Base-by-base conservation (phyloP, 2,888 invertebrate species). In the Ormyrus labotus region DNA sequence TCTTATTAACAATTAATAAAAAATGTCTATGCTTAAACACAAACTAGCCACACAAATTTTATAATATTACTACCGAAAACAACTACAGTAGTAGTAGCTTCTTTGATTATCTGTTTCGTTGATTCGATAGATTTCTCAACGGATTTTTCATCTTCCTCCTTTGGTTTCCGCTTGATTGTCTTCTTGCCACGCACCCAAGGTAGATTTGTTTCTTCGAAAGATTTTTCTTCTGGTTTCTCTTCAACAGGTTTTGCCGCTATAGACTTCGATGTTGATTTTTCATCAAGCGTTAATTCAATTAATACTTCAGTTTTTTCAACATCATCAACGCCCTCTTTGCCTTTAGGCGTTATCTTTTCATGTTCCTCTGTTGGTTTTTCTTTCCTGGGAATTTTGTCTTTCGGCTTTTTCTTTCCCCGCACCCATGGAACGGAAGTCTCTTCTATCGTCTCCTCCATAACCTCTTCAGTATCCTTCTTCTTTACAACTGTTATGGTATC, bases 11-110 rank as follows among this genome's bases (percentile, higher is more conserved):
- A 63, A 76, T 10, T 48, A 53, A 10, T 72, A 3, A 45, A 61
- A 53, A 53, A 61, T n/a, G 3, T 72, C 10, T 10, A 53, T 51
- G 57, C 51, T 9, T 1, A 70, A 78, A 55, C 19, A 71, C 58
- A 67, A 75, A 72, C 5, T 2, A 71, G 6, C n/a, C 50, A 8
- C 9, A 19, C 6, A 50, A n/a, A 5, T 58, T n/a, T 57, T 47
- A 19, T 51, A n/a, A 57, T 11, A 65, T 51, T 53, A 65, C 6
- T 93, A 95, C 95, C 95, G 91, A 94, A 92, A 88, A 95, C 93
- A 83, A 95, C 92, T 84, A 94, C 92, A 88, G 94, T 93, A 13
- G 94, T 93, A 13, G 93, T 93, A 83, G 93, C 92, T 88, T 95
- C 34, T 34, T 34, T 34, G 34, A 34, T 34, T 34, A 34, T 34